Evolutionary conservation across 2,888 invertebrate species (phyloP).

Genomic region (Orthosia gothica): DNA sequence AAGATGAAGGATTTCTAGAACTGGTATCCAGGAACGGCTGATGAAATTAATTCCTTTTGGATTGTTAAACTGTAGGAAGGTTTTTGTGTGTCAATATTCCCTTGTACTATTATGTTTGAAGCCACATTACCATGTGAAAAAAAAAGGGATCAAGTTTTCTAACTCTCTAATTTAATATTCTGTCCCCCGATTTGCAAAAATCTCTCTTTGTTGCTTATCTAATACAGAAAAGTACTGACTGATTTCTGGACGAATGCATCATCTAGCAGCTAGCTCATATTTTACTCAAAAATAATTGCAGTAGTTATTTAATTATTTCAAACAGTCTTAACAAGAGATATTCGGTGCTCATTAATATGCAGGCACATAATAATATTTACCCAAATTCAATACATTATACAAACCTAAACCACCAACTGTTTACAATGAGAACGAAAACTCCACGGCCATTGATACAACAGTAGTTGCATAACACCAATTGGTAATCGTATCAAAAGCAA

Average conservation of each 20-base stretch:
- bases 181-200: not conserved
- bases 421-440: constrained; percentile 41
- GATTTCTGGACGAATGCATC: not conserved
- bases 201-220: not conserved
- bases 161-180: not conserved
- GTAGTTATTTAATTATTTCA: not conserved
- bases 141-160: not conserved
- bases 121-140: too few relatives aligned
- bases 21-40: not conserved
- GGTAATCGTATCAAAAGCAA: constrained; percentile 58
- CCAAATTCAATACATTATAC: not conserved
- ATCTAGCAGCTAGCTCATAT: not conserved
- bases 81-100: not conserved
- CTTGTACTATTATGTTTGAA: not conserved
- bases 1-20: constrained; percentile 41
- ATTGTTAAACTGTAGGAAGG: not conserved
- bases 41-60: not conserved
- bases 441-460: constrained; percentile 43
- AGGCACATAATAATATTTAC: not conserved
- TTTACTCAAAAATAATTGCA: not conserved
- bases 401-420: constrained; percentile 2
- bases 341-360: not conserved
- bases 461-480: constrained; percentile 58
- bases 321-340: not conserved
- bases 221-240: too few relatives aligned